Evolutionary conservation across 2,888 invertebrate species (phyloP).

Genomic region (Acleris literana): DNA sequence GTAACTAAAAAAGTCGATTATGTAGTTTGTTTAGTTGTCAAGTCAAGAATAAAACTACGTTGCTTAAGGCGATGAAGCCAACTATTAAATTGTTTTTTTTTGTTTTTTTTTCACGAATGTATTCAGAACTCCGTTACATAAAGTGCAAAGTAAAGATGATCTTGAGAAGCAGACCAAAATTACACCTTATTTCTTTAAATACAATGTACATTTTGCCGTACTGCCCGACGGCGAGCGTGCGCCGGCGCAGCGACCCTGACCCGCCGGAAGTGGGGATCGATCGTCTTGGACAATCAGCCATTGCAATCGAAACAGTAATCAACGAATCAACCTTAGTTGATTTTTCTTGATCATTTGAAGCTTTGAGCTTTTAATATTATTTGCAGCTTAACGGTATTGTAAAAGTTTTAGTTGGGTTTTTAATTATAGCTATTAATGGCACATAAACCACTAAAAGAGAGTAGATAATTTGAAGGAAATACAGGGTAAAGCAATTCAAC

Average conservation of each 20-base stretch:
- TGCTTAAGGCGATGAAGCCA: too few species aligned
- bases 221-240: constrained; percentile 11
- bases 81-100: too few species aligned
- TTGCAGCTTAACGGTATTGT: too few species aligned
- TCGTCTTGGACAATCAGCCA: constrained; percentile 9
- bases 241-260: constrained; percentile 30
- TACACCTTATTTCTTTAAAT: not conserved
- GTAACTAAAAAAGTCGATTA: not conserved
- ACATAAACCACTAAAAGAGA: too few species aligned
- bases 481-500: too few species aligned
- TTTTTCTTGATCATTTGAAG: not conserved
- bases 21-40: constrained; percentile 1
- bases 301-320: constrained; percentile 8
- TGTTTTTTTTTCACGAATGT: too few species aligned
- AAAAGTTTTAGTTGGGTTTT: too few species aligned
- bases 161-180: not conserved
- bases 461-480: too few species aligned
- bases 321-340: constrained; percentile 8
- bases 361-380: too few species aligned
- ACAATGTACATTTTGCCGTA: not conserved
- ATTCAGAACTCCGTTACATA: too few species aligned
- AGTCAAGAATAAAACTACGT: not conserved
- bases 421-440: too few species aligned
- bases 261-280: constrained; percentile 37
- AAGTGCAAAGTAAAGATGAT: not conserved